Base-by-base conservation (phyloP, 2,113 vertebrate species). In the Pica pica region DNA sequence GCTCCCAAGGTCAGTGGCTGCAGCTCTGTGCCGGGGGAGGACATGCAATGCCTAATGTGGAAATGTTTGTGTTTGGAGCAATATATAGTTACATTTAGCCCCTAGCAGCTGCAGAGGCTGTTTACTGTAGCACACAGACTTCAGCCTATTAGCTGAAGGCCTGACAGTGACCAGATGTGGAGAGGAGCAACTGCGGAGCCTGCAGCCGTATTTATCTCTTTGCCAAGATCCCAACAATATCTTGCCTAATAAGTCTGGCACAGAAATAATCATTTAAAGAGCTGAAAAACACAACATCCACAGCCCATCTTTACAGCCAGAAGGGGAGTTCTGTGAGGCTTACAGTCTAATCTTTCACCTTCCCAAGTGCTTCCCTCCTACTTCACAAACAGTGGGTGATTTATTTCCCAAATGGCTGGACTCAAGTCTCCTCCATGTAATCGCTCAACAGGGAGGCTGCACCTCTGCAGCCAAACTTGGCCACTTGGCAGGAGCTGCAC, bases 211-310 rank as follows among this genome's bases (percentile, higher is more conserved):
- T 83, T 94, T 83, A 60, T 94, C 28, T 6, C 46, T 82, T 61
- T 90, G 97, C 98, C 97, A 98, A 95, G 91, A 88, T 93, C 97
- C 87, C 77, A 83, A 89, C 93, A 94, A 85, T 94, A 89, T 95
- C 96, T 97, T 96, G 91, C 97, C 96, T 97, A 97, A 96, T 97
- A 98, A 97, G 97, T 97, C 96, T 95, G 94, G 89, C 76, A 83
- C 59, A 96, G 94, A 96, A 97, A 96, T 94, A 96, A 97, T 96
- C 92, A 96, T 96, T 96, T 93, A 92, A 90, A 90, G 86, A 92
- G 57, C 92, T 89, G 61, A 92, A 92, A 96, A 96, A 64, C 88
- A 90, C 91, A 94, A 94, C 93, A 94, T 93, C 88, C 90, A 71
- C 83, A 86, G 85, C 65, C 92, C 95, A 95, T 97, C 90, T 92